Evolutionary conservation across 1,140 invertebrate genomes (phyloP).

Genomic region (Brachystomella parvula): DNA sequence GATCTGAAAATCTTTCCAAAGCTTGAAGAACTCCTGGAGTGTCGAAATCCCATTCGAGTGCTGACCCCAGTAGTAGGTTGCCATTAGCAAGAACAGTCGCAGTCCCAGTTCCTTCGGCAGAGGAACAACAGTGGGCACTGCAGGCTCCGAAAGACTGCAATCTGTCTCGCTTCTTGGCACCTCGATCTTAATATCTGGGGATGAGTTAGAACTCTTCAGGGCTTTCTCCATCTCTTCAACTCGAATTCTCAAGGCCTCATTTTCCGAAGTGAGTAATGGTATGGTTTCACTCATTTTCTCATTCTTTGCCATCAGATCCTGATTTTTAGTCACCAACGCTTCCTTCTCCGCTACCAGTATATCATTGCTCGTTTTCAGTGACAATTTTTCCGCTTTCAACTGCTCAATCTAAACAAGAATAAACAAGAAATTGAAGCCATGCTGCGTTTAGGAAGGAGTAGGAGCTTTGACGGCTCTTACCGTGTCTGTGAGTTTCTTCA

Average conservation of each 20-base stretch:
- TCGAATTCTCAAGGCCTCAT: conserved; percentile 18
- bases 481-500: conserved; percentile 11
- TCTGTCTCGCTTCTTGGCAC: neutral
- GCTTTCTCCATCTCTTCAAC: conserved; percentile 25
- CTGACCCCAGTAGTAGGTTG: conserved; percentile 27
- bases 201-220: conserved; percentile 11
- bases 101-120: conserved; percentile 36
- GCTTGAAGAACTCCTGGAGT: conserved; percentile 33
- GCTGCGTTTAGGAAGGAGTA: neutral
- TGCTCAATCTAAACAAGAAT: conserved; percentile 20
- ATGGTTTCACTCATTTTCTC: too few species aligned
- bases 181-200: conserved; percentile 2
- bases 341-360: conserved; percentile 23
- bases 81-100: conserved; percentile 24
- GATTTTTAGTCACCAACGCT: too few species aligned
- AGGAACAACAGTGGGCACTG: conserved; percentile 36
- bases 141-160: conserved; percentile 32
- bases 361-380: conserved; percentile 18
- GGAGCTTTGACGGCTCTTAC: conserved; percentile 13
- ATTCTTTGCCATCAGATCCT: conserved; percentile 11
- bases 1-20: conserved; percentile 28
- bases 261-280: conserved; percentile 29
- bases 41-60: conserved; percentile 32
- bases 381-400: conserved; percentile 23
- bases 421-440: conserved; percentile 10